Percentiles rank a stretch among this genome's conserved stretches.
Conservation (phyloP, 2,888 invertebrate species). For the Hydraecia micacea region DNA sequence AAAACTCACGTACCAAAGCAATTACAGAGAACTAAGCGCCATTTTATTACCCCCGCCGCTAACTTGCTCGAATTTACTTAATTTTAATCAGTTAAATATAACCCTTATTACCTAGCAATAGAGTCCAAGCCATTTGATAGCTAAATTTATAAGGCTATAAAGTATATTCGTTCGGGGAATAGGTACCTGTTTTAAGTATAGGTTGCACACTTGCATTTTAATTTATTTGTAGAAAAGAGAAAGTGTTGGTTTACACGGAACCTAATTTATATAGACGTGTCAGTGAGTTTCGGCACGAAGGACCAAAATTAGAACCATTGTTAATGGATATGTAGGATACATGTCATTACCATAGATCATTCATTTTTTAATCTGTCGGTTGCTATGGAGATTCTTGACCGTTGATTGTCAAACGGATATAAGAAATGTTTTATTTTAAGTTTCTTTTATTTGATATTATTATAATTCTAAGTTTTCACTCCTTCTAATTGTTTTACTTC, state of each 20-base stretch:
- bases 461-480: no score
- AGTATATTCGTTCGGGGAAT: slow-evolving; percentile 66
- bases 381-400: no score
- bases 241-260: slow-evolving; percentile 50
- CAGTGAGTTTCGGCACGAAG: slow-evolving; percentile 14
- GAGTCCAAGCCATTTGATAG: slow-evolving; percentile 35
- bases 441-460: no score
- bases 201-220: slow-evolving; percentile 70
- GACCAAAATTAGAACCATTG: neutral
- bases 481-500: no score
- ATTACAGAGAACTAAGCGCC: slow-evolving; percentile 73
- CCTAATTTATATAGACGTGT: slow-evolving; percentile 20
- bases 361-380: no score
- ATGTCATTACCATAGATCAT: no score
- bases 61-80: slow-evolving; percentile 67
- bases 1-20: slow-evolving; percentile 73
- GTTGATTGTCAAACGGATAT: no score
- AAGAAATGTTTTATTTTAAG: no score
- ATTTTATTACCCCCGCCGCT: slow-evolving; percentile 72
- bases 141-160: slow-evolving; percentile 66
- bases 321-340: neutral
- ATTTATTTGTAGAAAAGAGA: slow-evolving; percentile 63
- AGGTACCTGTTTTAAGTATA: slow-evolving; percentile 66
- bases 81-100: slow-evolving; percentile 51
- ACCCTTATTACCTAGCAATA: slow-evolving; percentile 33